phyloP scores from a whole-genome alignment of 2,888 invertebrate genomes.

The Sisyra nigra region DNA sequence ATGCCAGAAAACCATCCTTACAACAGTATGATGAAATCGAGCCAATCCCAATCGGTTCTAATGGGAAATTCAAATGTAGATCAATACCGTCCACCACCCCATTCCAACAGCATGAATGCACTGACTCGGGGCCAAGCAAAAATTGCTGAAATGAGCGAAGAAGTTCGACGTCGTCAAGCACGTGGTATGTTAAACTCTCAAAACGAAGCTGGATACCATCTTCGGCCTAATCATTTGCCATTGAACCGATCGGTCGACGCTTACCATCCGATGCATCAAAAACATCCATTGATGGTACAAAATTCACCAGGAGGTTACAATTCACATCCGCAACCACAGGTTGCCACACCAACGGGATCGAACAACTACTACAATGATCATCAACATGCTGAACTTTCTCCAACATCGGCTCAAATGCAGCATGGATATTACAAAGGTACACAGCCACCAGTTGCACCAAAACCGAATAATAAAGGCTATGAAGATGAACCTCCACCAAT shows the following conservation, averaged over 20 bases:
- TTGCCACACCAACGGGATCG: conserved; percentile 16
- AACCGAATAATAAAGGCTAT: conserved; percentile 12
- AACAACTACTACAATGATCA: neutral
- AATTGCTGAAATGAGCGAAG: conserved; percentile 68
- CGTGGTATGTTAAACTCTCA: conserved; percentile 15
- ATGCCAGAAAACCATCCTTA: conserved; percentile 3
- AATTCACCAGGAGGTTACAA: conserved; percentile 15
- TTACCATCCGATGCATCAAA: conserved; percentile 3
- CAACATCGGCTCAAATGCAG: neutral
- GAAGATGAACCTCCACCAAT: conserved; percentile 40
- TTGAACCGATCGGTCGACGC: conserved; percentile 15
- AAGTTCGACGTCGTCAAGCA: conserved; percentile 36
- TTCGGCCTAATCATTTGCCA: conserved; percentile 15
- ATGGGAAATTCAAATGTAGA: neutral
- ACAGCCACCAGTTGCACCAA: conserved; percentile 9
- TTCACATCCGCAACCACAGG: conserved; percentile 24
- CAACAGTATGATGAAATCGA: conserved; percentile 2
- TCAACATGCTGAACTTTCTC: neutral
- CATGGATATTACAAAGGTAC: conserved; percentile 8
- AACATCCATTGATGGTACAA: neutral
- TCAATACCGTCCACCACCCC: conserved; percentile 15
- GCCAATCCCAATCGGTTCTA: conserved; percentile 7
- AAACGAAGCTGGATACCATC: conserved; percentile 20
- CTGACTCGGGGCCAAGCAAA: conserved; percentile 38
- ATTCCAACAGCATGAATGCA: conserved; percentile 11